phyloP scores from a whole-genome alignment of 1,140 invertebrate genomes.

The Drosophila pseudoobscura region DNA sequence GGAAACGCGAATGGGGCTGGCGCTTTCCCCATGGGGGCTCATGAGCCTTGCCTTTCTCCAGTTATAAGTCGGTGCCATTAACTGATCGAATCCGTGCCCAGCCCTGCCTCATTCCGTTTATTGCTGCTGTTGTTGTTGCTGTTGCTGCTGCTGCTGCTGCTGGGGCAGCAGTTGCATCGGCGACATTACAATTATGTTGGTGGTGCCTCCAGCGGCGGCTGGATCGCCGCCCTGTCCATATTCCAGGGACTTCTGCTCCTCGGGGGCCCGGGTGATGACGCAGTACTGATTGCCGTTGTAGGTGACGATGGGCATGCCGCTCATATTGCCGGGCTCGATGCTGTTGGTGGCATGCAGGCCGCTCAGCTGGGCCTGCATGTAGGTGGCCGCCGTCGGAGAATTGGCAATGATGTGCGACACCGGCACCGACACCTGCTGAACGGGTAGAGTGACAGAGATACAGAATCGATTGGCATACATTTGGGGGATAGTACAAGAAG shows the following conservation, averaged over 20 bases:
- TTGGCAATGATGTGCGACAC: slow-evolving; percentile 82
- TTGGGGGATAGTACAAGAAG: neutral
- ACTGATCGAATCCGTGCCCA: slow-evolving; percentile 3
- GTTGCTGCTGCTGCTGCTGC: slow-evolving; percentile 57
- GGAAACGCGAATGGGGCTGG: slow-evolving; percentile 38
- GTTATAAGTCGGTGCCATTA: slow-evolving; percentile 18
- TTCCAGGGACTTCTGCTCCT: slow-evolving; percentile 72
- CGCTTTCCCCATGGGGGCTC: slow-evolving; percentile 18
- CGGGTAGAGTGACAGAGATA: slow-evolving; percentile 56
- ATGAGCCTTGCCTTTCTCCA: slow-evolving; percentile 40
- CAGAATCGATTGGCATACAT: slow-evolving; percentile 37
- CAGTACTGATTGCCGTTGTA: slow-evolving; percentile 82
- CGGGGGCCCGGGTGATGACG: slow-evolving; percentile 71
- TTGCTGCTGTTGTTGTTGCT: slow-evolving; percentile 33
- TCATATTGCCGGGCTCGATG: slow-evolving; percentile 38
- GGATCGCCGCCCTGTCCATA: slow-evolving; percentile 50
- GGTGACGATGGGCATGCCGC: slow-evolving; percentile 75
- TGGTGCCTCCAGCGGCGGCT: slow-evolving; percentile 45
- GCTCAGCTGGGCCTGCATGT: slow-evolving; percentile 77
- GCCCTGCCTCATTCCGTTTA: slow-evolving; percentile 24
- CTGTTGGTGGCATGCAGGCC: slow-evolving; percentile 84
- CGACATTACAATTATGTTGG: slow-evolving; percentile 80
- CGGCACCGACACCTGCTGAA: slow-evolving; percentile 73
- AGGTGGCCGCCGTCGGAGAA: slow-evolving; percentile 79
- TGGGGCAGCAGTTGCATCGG: slow-evolving; percentile 66